Percentiles rank a stretch among this genome's conserved stretches.
These are phyloP conservation scores for Alectura lathami DNA, from an alignment of 2,113 vertebrate species.

Conservation along the genomic window DNA sequence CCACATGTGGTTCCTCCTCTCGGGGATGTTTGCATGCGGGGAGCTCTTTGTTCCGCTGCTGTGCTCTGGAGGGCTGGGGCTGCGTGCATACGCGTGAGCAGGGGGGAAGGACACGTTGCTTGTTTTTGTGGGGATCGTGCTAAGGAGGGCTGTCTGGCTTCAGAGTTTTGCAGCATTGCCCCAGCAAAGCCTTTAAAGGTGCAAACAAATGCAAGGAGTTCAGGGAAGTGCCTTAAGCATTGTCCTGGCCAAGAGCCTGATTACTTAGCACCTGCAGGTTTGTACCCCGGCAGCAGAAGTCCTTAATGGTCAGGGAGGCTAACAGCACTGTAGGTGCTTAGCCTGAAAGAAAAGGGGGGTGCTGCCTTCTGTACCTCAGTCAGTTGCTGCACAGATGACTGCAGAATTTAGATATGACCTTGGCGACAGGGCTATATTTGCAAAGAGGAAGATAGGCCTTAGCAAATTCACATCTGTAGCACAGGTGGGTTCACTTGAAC, in stretches of 20 bases:
- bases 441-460: not conserved
- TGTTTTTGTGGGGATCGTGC: not conserved
- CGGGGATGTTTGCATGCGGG: rapidly evolving
- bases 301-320: not conserved
- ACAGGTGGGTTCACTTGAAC: not conserved
- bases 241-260: not conserved
- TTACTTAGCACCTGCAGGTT: not conserved
- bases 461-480: not conserved
- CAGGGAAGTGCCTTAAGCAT: rapidly evolving
- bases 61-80: not conserved
- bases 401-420: not conserved
- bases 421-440: not conserved
- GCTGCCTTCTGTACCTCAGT: not conserved
- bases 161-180: not conserved
- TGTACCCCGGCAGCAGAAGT: not conserved
- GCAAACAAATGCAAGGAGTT: rapidly evolving
- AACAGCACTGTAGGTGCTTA: not conserved
- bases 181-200: not conserved
- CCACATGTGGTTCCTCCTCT: slow-evolving; percentile 29
- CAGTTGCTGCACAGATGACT: not conserved
- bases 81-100: rapidly evolving
- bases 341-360: not conserved
- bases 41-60: slow-evolving; percentile 6
- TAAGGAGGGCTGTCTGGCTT: not conserved
- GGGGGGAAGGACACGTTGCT: rapidly evolving